Evolutionary conservation across 2,113 vertebrate genomes (phyloP).

Genomic region (Ia io): DNA sequence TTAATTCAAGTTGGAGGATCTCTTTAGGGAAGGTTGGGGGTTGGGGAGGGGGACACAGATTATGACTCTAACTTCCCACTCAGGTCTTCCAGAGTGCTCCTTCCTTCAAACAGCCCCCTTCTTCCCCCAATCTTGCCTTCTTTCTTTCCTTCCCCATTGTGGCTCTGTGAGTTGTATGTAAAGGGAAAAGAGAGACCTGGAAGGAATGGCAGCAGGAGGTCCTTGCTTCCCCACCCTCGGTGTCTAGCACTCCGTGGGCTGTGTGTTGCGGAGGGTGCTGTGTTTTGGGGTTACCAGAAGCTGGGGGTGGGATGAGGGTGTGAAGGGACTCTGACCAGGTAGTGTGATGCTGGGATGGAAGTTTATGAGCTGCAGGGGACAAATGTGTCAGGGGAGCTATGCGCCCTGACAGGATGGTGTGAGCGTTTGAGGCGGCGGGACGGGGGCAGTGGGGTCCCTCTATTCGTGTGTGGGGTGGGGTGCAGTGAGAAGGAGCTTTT

Average conservation of each 20-base stretch:
- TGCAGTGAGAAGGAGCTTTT: not conserved
- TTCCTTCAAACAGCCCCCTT: not conserved
- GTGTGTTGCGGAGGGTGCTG: not conserved
- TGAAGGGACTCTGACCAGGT: not conserved
- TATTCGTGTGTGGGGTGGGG: not conserved
- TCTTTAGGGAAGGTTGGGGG: not conserved
- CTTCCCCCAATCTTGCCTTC: not conserved
- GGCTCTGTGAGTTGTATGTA: not conserved
- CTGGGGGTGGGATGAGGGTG: not conserved
- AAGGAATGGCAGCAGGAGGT: not conserved
- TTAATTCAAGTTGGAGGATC: not conserved
- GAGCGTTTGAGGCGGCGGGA: not conserved
- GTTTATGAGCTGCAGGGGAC: not conserved
- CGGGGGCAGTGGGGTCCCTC: not conserved
- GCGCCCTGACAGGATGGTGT: not conserved
- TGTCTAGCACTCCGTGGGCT: not conserved
- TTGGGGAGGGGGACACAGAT: not conserved
- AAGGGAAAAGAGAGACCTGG: not conserved
- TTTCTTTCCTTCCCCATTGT: not conserved
- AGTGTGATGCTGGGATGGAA: not conserved
- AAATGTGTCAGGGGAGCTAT: not conserved
- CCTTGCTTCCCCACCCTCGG: not conserved
- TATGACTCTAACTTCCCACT: not conserved
- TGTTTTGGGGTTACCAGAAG: not conserved
- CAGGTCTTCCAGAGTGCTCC: not conserved